These are phyloP conservation scores for Lophochroa leadbeateri DNA, from an alignment of 2,113 vertebrate genomes.

Conservation along the genomic window DNA sequence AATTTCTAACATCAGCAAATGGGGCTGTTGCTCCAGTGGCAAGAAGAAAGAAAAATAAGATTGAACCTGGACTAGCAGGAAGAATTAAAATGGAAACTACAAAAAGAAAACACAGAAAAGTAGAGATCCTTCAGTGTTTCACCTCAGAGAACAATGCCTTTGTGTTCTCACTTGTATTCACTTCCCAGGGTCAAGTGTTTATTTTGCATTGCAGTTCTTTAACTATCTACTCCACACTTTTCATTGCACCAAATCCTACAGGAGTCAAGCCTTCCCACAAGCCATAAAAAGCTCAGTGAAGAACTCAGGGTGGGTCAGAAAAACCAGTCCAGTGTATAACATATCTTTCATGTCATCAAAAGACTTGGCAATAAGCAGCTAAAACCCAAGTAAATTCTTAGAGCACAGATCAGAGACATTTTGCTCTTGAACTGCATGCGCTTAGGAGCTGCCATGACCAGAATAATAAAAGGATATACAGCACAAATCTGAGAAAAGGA, in stretches of 20 bases:
- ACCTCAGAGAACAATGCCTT: not conserved
- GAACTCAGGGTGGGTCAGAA: not conserved
- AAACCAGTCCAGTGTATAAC: not conserved
- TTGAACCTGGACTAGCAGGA: not conserved
- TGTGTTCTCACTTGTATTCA: not conserved
- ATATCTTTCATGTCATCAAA: not conserved
- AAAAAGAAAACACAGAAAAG: not conserved
- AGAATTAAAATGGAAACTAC: not conserved
- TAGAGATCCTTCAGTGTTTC: not conserved
- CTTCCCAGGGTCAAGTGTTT: not conserved
- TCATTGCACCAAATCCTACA: not conserved
- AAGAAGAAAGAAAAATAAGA: not conserved
- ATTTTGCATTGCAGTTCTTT: not conserved
- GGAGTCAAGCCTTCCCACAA: not conserved
- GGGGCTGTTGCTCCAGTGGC: not conserved
- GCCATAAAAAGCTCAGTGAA: conserved; percentile 7
- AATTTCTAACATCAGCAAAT: not conserved
- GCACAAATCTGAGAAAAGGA: not conserved
- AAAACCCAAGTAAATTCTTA: conserved; percentile 2
- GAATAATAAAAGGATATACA: not conserved
- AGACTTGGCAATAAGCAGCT: conserved; percentile 1
- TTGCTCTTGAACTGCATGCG: not conserved
- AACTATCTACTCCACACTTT: not conserved
- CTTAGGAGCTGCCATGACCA: not conserved
- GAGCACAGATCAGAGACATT: not conserved